A percentile compares a stretch with the other conserved stretches of the same genome.
Conservation (phyloP, 2,888 invertebrate genomes). For the Hemistola chrysoprasaria region DNA sequence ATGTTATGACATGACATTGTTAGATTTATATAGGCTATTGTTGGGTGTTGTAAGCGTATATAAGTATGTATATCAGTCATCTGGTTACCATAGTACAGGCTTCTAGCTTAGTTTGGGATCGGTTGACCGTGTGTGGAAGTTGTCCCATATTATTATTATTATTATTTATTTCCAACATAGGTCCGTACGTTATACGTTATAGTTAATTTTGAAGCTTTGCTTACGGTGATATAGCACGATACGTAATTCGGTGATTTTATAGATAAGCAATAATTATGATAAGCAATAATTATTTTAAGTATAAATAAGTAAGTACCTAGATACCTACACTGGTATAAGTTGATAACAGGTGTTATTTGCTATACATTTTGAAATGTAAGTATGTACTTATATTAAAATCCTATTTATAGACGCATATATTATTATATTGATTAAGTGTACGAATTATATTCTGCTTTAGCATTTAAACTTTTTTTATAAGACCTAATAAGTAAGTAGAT, state of each 20-base stretch:
- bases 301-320: no score
- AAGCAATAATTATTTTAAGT: constrained; percentile 63
- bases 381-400: constrained; percentile 53
- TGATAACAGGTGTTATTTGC: constrained; percentile 47
- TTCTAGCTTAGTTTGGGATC: no score
- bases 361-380: constrained; percentile 61
- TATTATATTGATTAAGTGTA: constrained; percentile 56
- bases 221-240: constrained; percentile 71
- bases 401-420: constrained; percentile 57
- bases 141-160: no score
- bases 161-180: constrained; percentile 52
- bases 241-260: constrained; percentile 77
- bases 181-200: constrained; percentile 29
- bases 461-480: constrained; percentile 18
- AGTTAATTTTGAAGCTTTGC: constrained; percentile 53
- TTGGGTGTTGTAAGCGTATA: no score
- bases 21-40: constrained; percentile 27
- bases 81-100: no score
- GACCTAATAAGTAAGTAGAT: no score
- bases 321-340: no score
- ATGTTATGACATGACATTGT: constrained; percentile 3
- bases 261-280: constrained; percentile 51
- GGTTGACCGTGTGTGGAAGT: no score
- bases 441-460: constrained; percentile 58
- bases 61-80: no score